phyloP scores from a whole-genome alignment of 53 echinoderm and acorn worm species.

The Henricia sp. region DNA sequence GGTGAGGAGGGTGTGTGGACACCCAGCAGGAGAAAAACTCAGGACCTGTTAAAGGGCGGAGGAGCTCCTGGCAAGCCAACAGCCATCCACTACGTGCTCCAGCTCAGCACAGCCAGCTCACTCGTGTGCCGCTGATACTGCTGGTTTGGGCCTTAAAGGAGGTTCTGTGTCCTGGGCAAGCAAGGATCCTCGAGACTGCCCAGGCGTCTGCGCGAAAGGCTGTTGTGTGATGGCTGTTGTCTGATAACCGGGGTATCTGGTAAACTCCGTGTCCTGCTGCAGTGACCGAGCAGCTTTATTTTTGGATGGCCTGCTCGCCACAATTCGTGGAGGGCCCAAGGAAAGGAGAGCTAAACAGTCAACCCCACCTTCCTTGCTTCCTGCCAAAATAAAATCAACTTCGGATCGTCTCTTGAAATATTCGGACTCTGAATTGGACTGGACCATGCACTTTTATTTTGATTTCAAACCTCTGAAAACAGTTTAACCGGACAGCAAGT shows the following conservation, averaged over 20 bases:
- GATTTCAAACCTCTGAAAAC: background rate
- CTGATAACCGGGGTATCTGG: background rate
- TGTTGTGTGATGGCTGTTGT: slow-evolving; percentile 3
- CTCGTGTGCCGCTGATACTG: background rate
- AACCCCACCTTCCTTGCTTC: background rate
- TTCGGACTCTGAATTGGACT: background rate
- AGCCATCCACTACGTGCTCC: background rate
- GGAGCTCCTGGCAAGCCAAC: slow-evolving; percentile 1
- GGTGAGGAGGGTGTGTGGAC: no score
- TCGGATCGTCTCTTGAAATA: slow-evolving; percentile 9
- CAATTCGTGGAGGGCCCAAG: slow-evolving; percentile 6
- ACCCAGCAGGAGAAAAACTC: background rate
- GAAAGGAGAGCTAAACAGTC: background rate
- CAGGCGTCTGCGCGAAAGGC: background rate
- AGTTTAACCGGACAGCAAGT: slow-evolving; percentile 1
- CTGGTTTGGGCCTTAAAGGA: background rate
- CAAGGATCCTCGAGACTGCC: background rate
- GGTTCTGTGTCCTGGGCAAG: background rate
- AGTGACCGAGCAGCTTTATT: slow-evolving; percentile 4
- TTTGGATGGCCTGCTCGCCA: background rate
- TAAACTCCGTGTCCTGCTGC: slow-evolving; percentile 7
- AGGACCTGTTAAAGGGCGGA: background rate
- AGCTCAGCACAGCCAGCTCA: background rate
- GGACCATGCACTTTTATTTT: background rate
- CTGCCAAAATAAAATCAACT: background rate